Percentiles rank a stretch among this genome's conserved stretches.
These are phyloP conservation scores for Condylura cristata DNA, from an alignment of 2,113 vertebrate genomes.

Conservation along the genomic window DNA sequence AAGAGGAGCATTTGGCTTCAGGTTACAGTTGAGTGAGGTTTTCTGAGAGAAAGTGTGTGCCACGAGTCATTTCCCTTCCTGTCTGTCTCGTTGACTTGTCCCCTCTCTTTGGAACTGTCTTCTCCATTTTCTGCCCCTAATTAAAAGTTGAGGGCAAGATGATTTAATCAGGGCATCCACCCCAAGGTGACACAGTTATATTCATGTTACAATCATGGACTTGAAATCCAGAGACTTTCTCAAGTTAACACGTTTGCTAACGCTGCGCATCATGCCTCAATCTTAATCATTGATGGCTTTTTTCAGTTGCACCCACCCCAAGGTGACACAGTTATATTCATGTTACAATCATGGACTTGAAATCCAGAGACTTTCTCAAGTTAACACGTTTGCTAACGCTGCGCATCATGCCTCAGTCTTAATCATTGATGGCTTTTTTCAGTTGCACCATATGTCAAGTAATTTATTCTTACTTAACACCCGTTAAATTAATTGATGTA, in stretches of 20 bases:
- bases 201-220: background rate
- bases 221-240: background rate
- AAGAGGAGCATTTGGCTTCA: background rate
- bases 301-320: background rate
- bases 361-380: background rate
- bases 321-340: background rate
- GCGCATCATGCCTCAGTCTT: background rate
- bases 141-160: background rate
- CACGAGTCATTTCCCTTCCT: background rate
- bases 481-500: background rate
- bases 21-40: background rate
- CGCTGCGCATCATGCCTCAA: background rate
- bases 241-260: too few relatives aligned
- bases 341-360: background rate
- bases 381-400: background rate
- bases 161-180: background rate
- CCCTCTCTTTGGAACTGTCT: background rate
- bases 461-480: background rate
- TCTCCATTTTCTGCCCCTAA: background rate
- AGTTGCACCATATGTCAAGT: background rate
- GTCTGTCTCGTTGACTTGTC: background rate
- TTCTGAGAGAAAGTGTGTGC: background rate
- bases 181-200: background rate
- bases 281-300: background rate
- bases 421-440: background rate